Evolutionary conservation across 2,888 invertebrate genomes (phyloP), one percentile per base, ranked within the genome.

Genomic region (Ophraella communa): DNA sequence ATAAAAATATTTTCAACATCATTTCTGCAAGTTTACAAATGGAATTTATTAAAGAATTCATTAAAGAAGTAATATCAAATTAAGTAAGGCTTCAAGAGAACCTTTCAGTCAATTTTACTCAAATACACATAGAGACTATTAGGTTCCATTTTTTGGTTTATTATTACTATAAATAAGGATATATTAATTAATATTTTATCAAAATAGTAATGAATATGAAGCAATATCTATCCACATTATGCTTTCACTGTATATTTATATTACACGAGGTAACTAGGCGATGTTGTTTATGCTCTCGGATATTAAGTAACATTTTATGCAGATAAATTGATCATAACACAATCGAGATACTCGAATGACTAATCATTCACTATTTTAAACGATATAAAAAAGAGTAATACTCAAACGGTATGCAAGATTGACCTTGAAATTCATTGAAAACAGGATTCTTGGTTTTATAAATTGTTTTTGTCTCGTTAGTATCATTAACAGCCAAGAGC

Each of bases 361-460:
- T 56, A 45, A 56, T 45, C 30, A 17, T 18, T 18, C 20, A 11
- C 1, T 47, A 23, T 49, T 35, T 35, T 11, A 14, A 27, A 17
- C 27, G 27, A 27, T 23, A 21, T 51, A 51, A 51, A 51, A n/a
- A n/a, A n/a, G n/a, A 51, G 24, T 51, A 21, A 23, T 51, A 23
- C 14, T 47, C n/a, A 18, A 35, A 23, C 17, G 58, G 58, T 49
- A 58, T 58, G 58, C 49, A 58, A 58, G 33, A 58, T 27, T 35
- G 58, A 58, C 58, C 58, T 58, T 49, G 58, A 35, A 33, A 35
- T 33, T 33, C 47, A 58, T 49, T 58, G 58, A 58, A 58, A 58
- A 58, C 58, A 35, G 35, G 58, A 58, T 58, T 58, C 58, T 49
- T 58, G 57, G 23, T 33, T 45, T n/a, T 17, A 52, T 30, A 52